Evolutionary conservation across 2,113 vertebrate genomes (phyloP), one percentile per base, ranked within the genome.

Genomic region (Quiscalus mexicanus): DNA sequence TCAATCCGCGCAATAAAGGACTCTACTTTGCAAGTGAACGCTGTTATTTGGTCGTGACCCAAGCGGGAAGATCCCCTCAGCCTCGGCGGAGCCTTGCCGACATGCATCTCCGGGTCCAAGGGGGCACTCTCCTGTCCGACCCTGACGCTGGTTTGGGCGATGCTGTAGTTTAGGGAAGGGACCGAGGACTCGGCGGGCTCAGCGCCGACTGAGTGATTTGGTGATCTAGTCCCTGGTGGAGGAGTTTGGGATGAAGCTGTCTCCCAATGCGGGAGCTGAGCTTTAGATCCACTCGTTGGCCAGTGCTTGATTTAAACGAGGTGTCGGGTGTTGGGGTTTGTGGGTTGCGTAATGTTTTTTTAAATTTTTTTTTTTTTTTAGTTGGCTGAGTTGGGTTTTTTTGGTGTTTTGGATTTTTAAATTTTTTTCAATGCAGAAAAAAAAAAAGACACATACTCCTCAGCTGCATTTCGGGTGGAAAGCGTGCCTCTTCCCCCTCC

Each of bases 1-100:
- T 86, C 67, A 50, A 84, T 64, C 49, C 81, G 41, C 60, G 41
- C 84, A 94, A 96, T 96, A 96, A 96, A 95, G 86, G 87, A 94
- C 28, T 70, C 67, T 52, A 10, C 81, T 84, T 67, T 19, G 90
- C 77, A 64, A 85, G 71, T 71, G 79, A 94, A 71, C 12, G 58
- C 79, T 82, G 68, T 90, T 76, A 16, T 47, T 62, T 84, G 87
- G 71, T 87, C 33, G 37, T 63, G 84, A 92, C 31, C 64, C 81
- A 75, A 28, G 70, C 74, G 53, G 63, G 80, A 77, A 94, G 67
- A 68, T 42, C 5, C 35, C 58, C 52, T 6, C 67, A 91, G 37
- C 77, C 41, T 73, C 74, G 47, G 55, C 6, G 70, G 45, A 84
- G 64, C 64, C n/a, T 49, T 42, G 56, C 64, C 37, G 60, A 37